A percentile compares a stretch with the other conserved stretches of the same genome.
Evolutionary conservation across 2,888 invertebrate genomes (phyloP).

Genomic region (Sphecodes monilicornis): DNA sequence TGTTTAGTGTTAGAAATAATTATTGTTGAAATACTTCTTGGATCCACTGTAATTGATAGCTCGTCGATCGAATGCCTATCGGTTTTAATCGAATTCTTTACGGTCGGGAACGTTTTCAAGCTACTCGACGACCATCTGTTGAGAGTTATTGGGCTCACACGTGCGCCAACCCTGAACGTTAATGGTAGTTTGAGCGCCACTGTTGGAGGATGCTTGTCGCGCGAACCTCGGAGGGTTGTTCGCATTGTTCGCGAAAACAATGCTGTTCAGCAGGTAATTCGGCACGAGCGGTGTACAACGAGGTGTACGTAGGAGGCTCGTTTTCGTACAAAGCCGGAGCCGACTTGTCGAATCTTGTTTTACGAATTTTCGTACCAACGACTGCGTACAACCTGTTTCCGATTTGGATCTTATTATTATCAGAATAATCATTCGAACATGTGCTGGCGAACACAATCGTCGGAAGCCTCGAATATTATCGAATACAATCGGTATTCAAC

Average conservation of each 20-base stretch:
- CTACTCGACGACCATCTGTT: neutral
- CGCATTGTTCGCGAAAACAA: slow-evolving; percentile 73
- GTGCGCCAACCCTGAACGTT: slow-evolving; percentile 9
- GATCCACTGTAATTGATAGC: neutral
- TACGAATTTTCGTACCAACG: slow-evolving; percentile 53
- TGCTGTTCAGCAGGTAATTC: slow-evolving; percentile 68
- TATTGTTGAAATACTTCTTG: neutral
- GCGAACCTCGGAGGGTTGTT: slow-evolving; percentile 66
- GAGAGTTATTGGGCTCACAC: slow-evolving; percentile 1
- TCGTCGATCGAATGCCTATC: neutral
- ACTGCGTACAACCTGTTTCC: neutral
- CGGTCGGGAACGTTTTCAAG: neutral
- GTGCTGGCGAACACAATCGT: neutral
- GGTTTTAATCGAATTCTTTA: neutral
- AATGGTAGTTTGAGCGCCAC: slow-evolving; percentile 58
- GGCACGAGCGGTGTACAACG: slow-evolving; percentile 63
- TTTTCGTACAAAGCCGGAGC: slow-evolving; percentile 51
- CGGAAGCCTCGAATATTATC: neutral
- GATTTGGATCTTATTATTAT: neutral
- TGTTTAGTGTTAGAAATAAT: no score
- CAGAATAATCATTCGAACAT: neutral
- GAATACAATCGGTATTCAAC: neutral
- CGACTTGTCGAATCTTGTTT: slow-evolving; percentile 58
- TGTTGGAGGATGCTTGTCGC: slow-evolving; percentile 59
- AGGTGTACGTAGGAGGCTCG: slow-evolving; percentile 52